These are phyloP conservation scores for Melopsittacus undulatus DNA, from an alignment of 2,797 vertebrate species.

Conservation along the genomic window DNA sequence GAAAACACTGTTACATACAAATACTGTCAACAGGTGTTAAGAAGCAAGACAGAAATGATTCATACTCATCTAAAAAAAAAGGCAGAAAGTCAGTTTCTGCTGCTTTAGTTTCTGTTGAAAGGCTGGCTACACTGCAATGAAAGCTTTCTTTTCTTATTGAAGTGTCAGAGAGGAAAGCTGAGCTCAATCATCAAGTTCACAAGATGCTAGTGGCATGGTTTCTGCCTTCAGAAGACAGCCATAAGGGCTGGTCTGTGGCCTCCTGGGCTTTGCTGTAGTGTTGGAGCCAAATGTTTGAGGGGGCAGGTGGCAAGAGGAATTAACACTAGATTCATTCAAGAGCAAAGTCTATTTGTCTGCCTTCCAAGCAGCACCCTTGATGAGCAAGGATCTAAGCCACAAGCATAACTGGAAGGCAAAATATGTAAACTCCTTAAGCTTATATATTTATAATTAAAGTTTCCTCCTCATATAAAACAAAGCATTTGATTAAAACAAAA, in stretches of 20 bases:
- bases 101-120: neutral
- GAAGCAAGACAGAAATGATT: constrained; percentile 7
- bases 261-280: neutral
- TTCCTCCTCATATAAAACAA: neutral
- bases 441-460: neutral
- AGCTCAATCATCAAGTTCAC: neutral
- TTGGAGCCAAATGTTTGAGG: constrained; percentile 33
- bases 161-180: neutral
- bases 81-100: neutral
- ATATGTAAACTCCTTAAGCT: neutral
- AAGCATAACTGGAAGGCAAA: neutral
- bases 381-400: neutral
- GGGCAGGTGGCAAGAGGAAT: constrained; percentile 37
- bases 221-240: neutral
- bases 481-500: neutral
- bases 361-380: neutral
- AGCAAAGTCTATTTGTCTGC: constrained; percentile 15
- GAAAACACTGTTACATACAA: constrained; percentile 42
- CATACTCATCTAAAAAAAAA: neutral
- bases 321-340: constrained; percentile 46
- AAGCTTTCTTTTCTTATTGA: neutral
- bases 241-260: neutral
- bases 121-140: neutral
- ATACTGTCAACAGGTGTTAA: constrained; percentile 5
- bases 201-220: neutral